Evolutionary conservation across 2,113 vertebrate species (phyloP).

Genomic region (Apistogramma diplotaenia): DNA sequence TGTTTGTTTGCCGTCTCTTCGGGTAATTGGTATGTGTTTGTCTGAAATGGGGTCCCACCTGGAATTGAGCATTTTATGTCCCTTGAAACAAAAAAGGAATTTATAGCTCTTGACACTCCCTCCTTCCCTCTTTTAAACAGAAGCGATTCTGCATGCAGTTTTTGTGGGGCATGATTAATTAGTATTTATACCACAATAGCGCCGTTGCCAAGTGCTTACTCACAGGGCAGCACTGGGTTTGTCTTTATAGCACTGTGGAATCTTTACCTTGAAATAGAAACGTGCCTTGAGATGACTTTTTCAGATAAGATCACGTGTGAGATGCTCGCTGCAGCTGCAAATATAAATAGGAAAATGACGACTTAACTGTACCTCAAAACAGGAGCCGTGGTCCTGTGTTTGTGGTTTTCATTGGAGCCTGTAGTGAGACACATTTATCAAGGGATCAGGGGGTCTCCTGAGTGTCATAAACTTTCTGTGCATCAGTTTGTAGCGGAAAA

Average conservation of each 20-base stretch:
- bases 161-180: neutral
- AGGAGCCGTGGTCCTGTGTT: neutral
- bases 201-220: neutral
- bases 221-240: neutral
- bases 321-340: neutral
- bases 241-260: neutral
- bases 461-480: neutral
- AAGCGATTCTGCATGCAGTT: neutral
- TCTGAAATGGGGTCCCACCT: slow-evolving; percentile 13
- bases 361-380: neutral
- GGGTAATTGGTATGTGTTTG: slow-evolving; percentile 47
- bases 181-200: neutral
- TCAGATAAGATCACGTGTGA: neutral
- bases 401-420: neutral
- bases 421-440: neutral
- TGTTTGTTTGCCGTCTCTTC: slow-evolving; percentile 42
- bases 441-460: neutral
- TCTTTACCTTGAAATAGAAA: neutral
- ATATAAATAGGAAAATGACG: neutral
- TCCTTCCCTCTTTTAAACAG: neutral
- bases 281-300: neutral
- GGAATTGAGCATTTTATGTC: slow-evolving; percentile 8
- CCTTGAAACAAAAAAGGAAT: slow-evolving; percentile 34
- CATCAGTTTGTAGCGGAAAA: neutral
- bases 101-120: slow-evolving; percentile 31